Evolutionary conservation across 2,888 invertebrate species (phyloP).

Genomic region (Sepioteuthis lessoniana): DNA sequence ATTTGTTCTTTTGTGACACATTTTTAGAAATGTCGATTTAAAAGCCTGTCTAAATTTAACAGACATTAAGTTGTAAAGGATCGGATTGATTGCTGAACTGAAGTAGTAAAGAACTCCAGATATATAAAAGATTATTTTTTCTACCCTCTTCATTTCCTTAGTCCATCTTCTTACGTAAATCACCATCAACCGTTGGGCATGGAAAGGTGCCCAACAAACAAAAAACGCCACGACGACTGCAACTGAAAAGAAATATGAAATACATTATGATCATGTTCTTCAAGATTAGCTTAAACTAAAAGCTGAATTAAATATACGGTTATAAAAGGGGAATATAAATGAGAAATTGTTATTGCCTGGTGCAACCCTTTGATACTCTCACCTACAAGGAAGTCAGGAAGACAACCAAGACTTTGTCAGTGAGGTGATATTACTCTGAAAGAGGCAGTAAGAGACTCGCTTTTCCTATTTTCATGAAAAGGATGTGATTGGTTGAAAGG

Average conservation of each 20-base stretch:
- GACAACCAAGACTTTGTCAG: too few relatives aligned
- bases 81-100: slow-evolving; percentile 93
- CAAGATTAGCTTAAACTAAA: too few relatives aligned
- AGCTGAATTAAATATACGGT: too few relatives aligned
- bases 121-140: slow-evolving; percentile 84
- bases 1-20: slow-evolving; percentile 55
- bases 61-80: slow-evolving; percentile 95
- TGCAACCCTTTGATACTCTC: too few relatives aligned
- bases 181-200: slow-evolving; percentile 79
- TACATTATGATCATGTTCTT: neutral
- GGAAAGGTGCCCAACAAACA: slow-evolving; percentile 73
- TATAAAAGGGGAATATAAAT: too few relatives aligned
- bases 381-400: too few relatives aligned
- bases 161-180: slow-evolving; percentile 78
- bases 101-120: slow-evolving; percentile 93
- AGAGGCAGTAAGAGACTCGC: too few relatives aligned
- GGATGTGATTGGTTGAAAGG: too few relatives aligned
- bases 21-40: slow-evolving; percentile 79
- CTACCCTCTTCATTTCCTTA: slow-evolving; percentile 78
- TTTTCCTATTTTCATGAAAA: too few relatives aligned
- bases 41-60: slow-evolving; percentile 94
- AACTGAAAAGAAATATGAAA: slow-evolving; percentile 67
- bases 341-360: too few relatives aligned
- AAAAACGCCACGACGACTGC: slow-evolving; percentile 73
- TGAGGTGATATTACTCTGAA: too few relatives aligned